Conservation (phyloP, 1,140 invertebrate species). For the Copidosoma floridanum region DNA sequence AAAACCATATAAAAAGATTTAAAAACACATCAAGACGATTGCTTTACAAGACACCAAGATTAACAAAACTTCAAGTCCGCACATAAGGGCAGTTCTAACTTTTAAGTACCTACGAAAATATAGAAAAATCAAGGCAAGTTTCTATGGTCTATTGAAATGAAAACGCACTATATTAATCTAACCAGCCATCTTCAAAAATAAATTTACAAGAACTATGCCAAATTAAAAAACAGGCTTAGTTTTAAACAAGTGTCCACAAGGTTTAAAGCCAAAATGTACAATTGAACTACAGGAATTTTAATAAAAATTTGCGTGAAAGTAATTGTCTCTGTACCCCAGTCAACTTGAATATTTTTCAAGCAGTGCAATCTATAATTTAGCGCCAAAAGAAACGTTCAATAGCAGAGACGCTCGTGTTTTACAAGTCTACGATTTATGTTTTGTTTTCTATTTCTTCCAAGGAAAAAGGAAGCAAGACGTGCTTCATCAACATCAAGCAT, state of each 20-base stretch:
- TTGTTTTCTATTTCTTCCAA: too few species aligned
- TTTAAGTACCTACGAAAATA: not conserved
- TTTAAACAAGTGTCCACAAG: not conserved
- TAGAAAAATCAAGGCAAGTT: slow-evolving; percentile 12
- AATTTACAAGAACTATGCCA: not conserved
- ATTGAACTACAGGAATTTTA: not conserved
- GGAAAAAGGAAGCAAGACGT: too few species aligned
- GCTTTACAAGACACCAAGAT: too few species aligned
- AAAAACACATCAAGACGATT: too few species aligned
- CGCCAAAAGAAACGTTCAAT: not conserved
- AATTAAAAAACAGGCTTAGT: not conserved
- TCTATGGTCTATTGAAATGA: too few species aligned
- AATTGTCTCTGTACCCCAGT: not conserved
- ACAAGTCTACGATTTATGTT: too few species aligned
- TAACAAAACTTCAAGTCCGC: not conserved
- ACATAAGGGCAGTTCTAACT: slow-evolving; percentile 6
- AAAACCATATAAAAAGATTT: too few species aligned
- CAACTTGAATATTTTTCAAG: too few species aligned
- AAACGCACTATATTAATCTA: slow-evolving; percentile 1
- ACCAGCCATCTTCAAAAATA: slow-evolving; percentile 11
- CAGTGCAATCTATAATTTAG: not conserved
- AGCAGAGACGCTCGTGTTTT: too few species aligned
- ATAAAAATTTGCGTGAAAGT: slow-evolving; percentile 3
- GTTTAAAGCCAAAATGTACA: not conserved
- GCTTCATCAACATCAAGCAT: too few species aligned